Evolutionary conservation across 2,797 vertebrate genomes (phyloP), one percentile per base, ranked within the genome.

Genomic region (Myotis daubentonii): DNA sequence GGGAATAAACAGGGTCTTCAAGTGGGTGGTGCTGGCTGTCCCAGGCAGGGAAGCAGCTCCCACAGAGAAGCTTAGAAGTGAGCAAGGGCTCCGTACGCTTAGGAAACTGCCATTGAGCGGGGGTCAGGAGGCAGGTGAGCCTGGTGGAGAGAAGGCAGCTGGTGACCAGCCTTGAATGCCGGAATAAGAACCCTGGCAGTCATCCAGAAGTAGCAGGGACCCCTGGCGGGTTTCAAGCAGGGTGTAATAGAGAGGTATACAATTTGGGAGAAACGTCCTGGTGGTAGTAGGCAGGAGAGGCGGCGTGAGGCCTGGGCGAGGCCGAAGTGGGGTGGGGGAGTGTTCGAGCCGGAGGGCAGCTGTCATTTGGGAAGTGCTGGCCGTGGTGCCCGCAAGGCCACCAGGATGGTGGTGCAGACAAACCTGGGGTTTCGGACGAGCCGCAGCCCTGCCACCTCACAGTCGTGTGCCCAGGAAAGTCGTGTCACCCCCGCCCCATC

Each of bases 71-170:
- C 66, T 70, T 7, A 6, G 55, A 36, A 13, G 38, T 0, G 44
- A 66, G 66, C 19, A 13, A 47, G 15, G 20, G 22, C 30, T 33
- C 25, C 0, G 3, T 28, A 47, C n/a, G 49, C 17, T 79, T 16
- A 23, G 22, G 33, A 86, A 81, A 36, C n/a, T 20, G 44, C 15
- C 33, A 0, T 0, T 3, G 20, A 41, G 28, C 0, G 0, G 2
- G 70, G 22, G 36, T 8, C 36, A 13, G 80, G 62, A 76, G 47
- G 53, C 6, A 38, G 84, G 41, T 1, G 6, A 51, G 53, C 2
- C 25, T 4, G 28, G 5, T 17, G 5, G 15, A 57, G 25, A 10
- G 20, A n/a, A 51, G 22, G 60, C 36, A 9, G 60, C 30, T 5
- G 1, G 1, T 36, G 72, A 22, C 28, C 53, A 62, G 55, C 38